phyloP scores from a whole-genome alignment of 2,888 invertebrate genomes.

The Abrostola triplasia region DNA sequence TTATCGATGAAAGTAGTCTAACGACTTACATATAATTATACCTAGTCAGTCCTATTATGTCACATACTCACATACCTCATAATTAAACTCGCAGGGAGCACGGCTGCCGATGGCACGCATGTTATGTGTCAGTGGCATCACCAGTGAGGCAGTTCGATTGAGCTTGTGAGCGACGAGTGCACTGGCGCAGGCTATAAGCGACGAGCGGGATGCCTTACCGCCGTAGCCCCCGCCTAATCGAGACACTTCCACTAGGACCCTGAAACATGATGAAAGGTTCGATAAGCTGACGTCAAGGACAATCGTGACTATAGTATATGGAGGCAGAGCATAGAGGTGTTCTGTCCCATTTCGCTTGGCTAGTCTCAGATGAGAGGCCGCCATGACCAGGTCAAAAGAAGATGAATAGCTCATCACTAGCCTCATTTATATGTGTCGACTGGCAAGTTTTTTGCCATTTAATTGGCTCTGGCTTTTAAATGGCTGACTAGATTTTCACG shows the following conservation, averaged over 20 bases:
- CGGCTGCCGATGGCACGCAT: conserved; percentile 90
- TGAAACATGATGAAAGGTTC: conserved; percentile 59
- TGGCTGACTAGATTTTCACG: too few species aligned
- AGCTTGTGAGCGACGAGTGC: conserved; percentile 90
- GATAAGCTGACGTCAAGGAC: background rate
- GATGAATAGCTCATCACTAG: too few species aligned
- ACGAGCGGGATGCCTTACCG: conserved; percentile 91
- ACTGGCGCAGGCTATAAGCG: conserved; percentile 89
- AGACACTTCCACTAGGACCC: conserved; percentile 91
- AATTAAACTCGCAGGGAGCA: conserved; percentile 80
- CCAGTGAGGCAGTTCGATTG: conserved; percentile 89
- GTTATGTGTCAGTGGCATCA: conserved; percentile 90
- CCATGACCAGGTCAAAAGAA: too few species aligned
- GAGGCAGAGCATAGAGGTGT: too few species aligned
- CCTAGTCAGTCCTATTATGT: background rate
- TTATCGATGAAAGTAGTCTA: too few species aligned
- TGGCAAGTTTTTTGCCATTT: too few species aligned
- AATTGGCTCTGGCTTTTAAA: too few species aligned
- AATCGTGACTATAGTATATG: too few species aligned
- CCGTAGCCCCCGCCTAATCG: conserved; percentile 95
- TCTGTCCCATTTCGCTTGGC: too few species aligned
- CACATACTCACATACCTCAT: conserved; percentile 80
- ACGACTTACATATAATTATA: too few species aligned
- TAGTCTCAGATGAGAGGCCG: too few species aligned
- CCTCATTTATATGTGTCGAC: too few species aligned